phyloP scores from a whole-genome alignment of 53 echinoderm and acorn worm species.

The Echinarachnius parma region DNA sequence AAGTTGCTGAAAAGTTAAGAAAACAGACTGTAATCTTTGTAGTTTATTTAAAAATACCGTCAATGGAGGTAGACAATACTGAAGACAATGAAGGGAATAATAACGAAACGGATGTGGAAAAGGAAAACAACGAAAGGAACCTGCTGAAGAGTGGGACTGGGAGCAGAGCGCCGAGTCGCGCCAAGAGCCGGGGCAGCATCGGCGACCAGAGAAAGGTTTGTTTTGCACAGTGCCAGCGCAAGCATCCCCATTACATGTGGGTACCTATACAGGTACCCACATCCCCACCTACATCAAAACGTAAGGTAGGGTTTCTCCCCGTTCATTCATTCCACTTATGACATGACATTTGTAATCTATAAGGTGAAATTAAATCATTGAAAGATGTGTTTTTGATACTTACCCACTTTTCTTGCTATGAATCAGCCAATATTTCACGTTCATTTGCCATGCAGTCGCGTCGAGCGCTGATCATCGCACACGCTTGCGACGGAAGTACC shows the following conservation, averaged over 20 bases:
- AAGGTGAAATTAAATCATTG: too few species aligned
- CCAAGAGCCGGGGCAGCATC: conserved; percentile 94
- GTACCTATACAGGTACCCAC: too few species aligned
- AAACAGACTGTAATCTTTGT: background rate
- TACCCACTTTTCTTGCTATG: too few species aligned
- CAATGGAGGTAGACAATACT: conserved; percentile 24
- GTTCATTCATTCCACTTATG: too few species aligned
- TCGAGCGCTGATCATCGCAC: too few species aligned
- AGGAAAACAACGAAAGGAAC: conserved; percentile 43
- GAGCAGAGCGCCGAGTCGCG: conserved; percentile 91
- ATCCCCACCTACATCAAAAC: too few species aligned
- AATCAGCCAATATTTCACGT: too few species aligned
- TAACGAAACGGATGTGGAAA: conserved; percentile 32
- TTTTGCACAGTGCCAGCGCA: background rate
- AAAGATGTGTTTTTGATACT: too few species aligned
- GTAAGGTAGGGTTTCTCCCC: too few species aligned
- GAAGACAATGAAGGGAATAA: conserved; percentile 33
- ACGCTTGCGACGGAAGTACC: too few species aligned
- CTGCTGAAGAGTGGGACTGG: conserved; percentile 14
- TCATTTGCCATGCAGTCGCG: too few species aligned
- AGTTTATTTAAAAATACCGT: conserved; percentile 1
- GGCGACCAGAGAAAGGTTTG: conserved; percentile 89
- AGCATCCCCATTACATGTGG: background rate
- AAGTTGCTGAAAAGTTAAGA: background rate
- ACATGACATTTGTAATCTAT: too few species aligned